phyloP scores from a whole-genome alignment of 2,888 invertebrate genomes.

The Melanargia galathea region DNA sequence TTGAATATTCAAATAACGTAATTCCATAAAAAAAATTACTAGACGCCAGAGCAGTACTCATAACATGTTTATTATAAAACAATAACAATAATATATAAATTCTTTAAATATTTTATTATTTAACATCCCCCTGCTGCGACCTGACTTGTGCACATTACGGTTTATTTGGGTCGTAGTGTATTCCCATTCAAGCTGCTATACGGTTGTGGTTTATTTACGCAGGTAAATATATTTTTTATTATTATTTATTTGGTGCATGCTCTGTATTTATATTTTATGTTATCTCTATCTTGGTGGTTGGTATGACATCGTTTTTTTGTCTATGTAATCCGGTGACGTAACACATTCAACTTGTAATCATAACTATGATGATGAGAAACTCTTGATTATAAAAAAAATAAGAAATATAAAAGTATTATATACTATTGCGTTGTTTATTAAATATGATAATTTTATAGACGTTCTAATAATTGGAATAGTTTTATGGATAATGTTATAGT shows the following conservation, averaged over 20 bases:
- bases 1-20: background rate
- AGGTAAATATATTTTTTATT: conserved; percentile 33
- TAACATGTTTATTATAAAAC: too few species aligned
- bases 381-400: background rate
- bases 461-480: background rate
- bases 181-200: conserved; percentile 44
- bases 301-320: conserved; percentile 71
- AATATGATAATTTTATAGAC: too few species aligned
- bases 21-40: background rate
- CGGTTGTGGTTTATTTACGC: conserved; percentile 59
- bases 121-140: conserved; percentile 51
- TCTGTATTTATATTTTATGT: conserved; percentile 34
- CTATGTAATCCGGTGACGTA: conserved; percentile 14
- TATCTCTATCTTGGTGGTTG: conserved; percentile 66
- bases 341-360: background rate
- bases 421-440: too few species aligned
- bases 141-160: conserved; percentile 65
- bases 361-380: background rate
- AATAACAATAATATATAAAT: too few species aligned
- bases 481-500: background rate
- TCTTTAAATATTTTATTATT: too few species aligned
- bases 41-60: too few species aligned
- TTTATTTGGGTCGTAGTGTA: conserved; percentile 57
- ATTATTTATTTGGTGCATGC: conserved; percentile 47
- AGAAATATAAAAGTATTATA: too few species aligned